Percentiles rank a stretch among this genome's conserved stretches.
phyloP scores from a whole-genome alignment of 2,113 vertebrate genomes.

The Tachycineta bicolor region DNA sequence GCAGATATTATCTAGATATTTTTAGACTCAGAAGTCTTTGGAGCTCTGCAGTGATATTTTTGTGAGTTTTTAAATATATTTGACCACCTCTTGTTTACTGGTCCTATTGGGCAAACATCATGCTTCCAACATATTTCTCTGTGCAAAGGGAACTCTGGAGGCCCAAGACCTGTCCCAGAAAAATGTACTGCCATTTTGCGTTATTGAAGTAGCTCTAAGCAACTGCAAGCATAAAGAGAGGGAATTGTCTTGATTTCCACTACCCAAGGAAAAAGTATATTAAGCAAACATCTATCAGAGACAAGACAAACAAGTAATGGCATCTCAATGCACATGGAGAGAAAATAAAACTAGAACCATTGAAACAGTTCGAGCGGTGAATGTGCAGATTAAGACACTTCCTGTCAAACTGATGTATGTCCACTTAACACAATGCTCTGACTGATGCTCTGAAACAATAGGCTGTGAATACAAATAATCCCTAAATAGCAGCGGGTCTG shows the following conservation, averaged over 20 bases:
- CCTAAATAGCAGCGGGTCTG: neutral
- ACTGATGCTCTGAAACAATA: neutral
- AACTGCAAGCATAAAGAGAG: neutral
- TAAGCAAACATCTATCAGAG: neutral
- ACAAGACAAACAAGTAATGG: neutral
- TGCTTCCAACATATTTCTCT: neutral
- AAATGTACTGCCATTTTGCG: neutral
- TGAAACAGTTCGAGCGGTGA: neutral
- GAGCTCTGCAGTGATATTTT: neutral
- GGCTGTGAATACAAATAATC: neutral
- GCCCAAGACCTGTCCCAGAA: neutral
- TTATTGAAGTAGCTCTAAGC: neutral
- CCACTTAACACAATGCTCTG: neutral
- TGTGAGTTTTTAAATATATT: neutral
- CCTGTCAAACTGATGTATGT: neutral
- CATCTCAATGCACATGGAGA: neutral
- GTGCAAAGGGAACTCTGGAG: neutral
- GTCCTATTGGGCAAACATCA: neutral
- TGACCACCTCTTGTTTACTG: neutral
- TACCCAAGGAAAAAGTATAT: neutral
- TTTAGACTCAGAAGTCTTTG: neutral
- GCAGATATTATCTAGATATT: neutral
- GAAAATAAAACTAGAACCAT: neutral
- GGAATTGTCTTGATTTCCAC: neutral
- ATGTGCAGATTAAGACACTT: neutral